phyloP scores from a whole-genome alignment of 2,113 vertebrate genomes.

The Eptesicus fuscus region DNA sequence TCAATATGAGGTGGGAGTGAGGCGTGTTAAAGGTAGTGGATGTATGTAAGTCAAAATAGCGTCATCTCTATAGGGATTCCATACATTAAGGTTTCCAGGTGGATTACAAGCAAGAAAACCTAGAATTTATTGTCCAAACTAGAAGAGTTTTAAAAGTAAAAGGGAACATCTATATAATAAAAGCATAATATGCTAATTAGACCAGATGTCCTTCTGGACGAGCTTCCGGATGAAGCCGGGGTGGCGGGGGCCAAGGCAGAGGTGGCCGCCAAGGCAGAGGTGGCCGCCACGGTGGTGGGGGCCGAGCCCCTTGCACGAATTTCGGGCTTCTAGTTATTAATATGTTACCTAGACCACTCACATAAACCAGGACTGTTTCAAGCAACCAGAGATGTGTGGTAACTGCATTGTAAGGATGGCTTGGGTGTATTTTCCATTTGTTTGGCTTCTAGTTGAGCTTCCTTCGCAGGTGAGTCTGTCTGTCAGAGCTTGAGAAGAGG shows the following conservation, averaged over 20 bases:
- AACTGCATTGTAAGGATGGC: background rate
- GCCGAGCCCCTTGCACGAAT: too few relatives aligned
- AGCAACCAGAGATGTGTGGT: background rate
- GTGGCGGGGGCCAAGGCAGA: too few relatives aligned
- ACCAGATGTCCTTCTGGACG: too few relatives aligned
- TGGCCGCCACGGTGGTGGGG: accelerated
- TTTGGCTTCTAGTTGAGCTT: background rate
- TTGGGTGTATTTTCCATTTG: background rate
- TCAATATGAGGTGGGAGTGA: background rate
- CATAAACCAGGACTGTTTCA: background rate
- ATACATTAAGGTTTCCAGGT: background rate
- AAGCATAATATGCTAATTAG: too few relatives aligned
- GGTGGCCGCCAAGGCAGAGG: too few relatives aligned
- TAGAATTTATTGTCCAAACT: background rate
- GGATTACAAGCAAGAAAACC: background rate
- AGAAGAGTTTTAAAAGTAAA: background rate
- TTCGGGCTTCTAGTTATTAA: background rate
- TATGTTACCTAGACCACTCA: background rate
- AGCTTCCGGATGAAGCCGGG: too few relatives aligned
- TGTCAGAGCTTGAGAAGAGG: background rate
- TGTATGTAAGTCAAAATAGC: background rate
- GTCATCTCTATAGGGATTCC: background rate
- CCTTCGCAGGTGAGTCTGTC: background rate
- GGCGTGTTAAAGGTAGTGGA: background rate
- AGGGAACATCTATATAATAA: background rate